phyloP scores from a whole-genome alignment of 2,113 vertebrate species.

The Pseudorhombus dupliciocellatus region DNA sequence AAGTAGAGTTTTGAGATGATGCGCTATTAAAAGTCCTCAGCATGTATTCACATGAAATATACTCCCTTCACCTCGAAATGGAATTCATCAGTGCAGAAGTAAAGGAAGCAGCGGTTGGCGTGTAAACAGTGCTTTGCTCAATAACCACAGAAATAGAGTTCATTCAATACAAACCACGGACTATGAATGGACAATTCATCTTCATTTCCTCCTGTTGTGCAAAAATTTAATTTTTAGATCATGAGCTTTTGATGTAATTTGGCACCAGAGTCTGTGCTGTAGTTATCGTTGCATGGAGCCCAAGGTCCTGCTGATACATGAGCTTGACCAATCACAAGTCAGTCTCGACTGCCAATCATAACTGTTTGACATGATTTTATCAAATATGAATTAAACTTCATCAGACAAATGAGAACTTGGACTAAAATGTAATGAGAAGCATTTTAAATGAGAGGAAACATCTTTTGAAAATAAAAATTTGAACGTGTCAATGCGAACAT shows the following conservation, averaged over 20 bases:
- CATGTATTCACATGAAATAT: conserved; percentile 1
- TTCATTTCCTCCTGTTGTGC: too few species aligned
- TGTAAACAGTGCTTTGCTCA: conserved; percentile 41
- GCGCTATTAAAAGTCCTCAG: not conserved
- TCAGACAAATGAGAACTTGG: too few species aligned
- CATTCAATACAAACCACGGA: not conserved
- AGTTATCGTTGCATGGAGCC: too few species aligned
- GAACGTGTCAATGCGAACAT: too few species aligned
- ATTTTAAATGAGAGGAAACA: too few species aligned
- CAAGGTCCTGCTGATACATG: not conserved
- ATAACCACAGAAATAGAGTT: not conserved
- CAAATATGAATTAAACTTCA: not conserved
- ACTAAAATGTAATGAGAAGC: too few species aligned
- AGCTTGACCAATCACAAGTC: not conserved
- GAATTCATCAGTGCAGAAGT: conserved; percentile 27
- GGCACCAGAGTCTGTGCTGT: too few species aligned
- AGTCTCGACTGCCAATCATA: too few species aligned
- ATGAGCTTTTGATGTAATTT: too few species aligned
- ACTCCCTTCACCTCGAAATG: not conserved
- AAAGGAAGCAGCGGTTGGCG: conserved; percentile 1
- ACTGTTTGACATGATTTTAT: not conserved
- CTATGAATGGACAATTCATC: too few species aligned
- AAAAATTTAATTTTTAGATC: not conserved
- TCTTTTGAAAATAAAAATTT: too few species aligned
- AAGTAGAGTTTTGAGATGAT: not conserved